A percentile compares a stretch with the other conserved stretches of the same genome.
Conservation (phyloP, 2,888 invertebrate genomes). For the Bugulina stolonifera region DNA sequence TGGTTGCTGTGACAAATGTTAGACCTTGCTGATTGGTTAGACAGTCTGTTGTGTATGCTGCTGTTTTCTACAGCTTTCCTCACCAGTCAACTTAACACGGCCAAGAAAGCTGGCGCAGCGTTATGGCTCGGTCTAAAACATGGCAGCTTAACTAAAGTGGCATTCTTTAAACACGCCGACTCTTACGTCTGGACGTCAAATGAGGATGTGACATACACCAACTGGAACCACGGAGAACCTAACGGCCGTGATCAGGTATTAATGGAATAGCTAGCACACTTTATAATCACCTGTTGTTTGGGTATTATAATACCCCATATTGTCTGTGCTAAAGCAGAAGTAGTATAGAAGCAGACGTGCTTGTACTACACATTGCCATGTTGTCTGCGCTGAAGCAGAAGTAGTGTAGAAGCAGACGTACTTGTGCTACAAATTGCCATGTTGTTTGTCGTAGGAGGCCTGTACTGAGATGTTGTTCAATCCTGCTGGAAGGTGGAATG, state of each 20-base stretch:
- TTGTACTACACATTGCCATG: no score
- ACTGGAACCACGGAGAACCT: constrained; percentile 40
- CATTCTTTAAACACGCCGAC: background rate
- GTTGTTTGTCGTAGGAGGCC: constrained; percentile 22
- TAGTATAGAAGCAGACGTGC: no score
- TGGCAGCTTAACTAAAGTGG: constrained; percentile 27
- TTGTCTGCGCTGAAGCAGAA: no score
- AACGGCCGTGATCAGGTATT: constrained; percentile 30
- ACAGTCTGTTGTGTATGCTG: no score
- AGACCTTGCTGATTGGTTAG: no score
- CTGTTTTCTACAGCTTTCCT: constrained; percentile 34
- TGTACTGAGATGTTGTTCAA: constrained; percentile 34
- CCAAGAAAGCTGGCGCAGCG: constrained; percentile 26
- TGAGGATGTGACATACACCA: constrained; percentile 35
- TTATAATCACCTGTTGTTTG: background rate
- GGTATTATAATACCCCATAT: background rate
- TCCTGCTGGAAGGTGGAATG: constrained; percentile 34
- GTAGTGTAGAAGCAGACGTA: no score
- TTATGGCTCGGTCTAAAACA: constrained; percentile 41
- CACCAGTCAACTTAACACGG: constrained; percentile 31
- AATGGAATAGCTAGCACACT: no score
- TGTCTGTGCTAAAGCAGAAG: no score
- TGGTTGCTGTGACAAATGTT: no score
- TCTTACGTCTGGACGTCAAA: constrained; percentile 38
- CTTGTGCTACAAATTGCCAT: no score